Percentiles rank a stretch among this genome's conserved stretches.
Evolutionary conservation across 2,113 vertebrate species (phyloP).

Genomic region (Colossoma macropomum): DNA sequence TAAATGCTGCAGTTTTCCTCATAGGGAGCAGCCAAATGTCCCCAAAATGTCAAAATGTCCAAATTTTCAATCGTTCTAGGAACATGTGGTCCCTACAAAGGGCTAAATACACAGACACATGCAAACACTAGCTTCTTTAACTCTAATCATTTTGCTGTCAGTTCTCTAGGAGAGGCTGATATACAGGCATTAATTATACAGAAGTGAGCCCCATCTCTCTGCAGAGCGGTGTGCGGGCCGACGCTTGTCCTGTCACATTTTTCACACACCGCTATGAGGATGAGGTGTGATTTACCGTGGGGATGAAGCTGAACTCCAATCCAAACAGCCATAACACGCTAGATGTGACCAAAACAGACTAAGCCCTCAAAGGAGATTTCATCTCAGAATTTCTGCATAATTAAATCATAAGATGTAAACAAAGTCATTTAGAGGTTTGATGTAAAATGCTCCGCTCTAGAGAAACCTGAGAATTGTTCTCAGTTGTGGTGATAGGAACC

Average conservation of each 20-base stretch:
- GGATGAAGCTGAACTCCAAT: neutral
- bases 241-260: slow-evolving; percentile 75
- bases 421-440: no score
- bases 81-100: neutral
- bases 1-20: neutral
- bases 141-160: slow-evolving; percentile 72
- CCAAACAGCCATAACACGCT: neutral
- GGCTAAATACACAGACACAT: neutral
- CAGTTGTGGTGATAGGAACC: no score
- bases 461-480: no score
- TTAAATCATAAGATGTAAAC: no score
- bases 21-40: neutral
- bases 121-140: slow-evolving; percentile 54
- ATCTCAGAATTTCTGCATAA: no score
- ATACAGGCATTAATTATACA: slow-evolving; percentile 76
- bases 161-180: slow-evolving; percentile 46
- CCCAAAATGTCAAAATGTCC: neutral
- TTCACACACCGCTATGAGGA: slow-evolving; percentile 71
- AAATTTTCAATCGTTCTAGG: neutral
- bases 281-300: slow-evolving; percentile 57
- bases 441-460: no score
- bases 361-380: neutral
- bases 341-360: neutral
- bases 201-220: slow-evolving; percentile 62
- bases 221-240: slow-evolving; percentile 63